Base-by-base conservation (phyloP, 2,113 vertebrate species). In the Circaetus gallicus region DNA sequence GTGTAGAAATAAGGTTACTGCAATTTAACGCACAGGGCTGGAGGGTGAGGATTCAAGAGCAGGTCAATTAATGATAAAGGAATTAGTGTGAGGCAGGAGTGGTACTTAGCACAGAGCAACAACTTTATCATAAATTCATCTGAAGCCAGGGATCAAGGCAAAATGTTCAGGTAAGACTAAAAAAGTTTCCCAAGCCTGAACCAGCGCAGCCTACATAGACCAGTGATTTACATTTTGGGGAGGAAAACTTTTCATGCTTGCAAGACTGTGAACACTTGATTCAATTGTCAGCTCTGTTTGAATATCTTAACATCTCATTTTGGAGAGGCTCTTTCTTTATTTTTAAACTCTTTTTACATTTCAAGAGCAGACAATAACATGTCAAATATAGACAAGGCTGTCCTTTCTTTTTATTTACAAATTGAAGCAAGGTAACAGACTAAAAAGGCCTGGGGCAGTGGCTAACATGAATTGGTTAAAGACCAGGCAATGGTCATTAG, bases 261-360 rank as follows among this genome's bases (percentile, higher is more conserved):
- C 74, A 88, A 52, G 82, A 13, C 15, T 58, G 40, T 14, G 56
- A 94, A 62, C 11, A 2, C 36, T 65, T 89, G 56, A 85, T 93
- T 90, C 25, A 43, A 50, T 89, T 90, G 67, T 90, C 82, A 89
- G 74, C 42, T 94, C 42, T 43, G 20, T 47, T 82, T 86, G 88
- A 72, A 86, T 90, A 95, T 62, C 40, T 96, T 90, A 91, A 42
- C 66, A 72, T 77, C 90, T 94, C 80, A 83, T 92, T 86, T 80
- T 88, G 38, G 71, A 94, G 82, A 90, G n/a, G 62, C 8, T 73
- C 22, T 77, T 50, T 71, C 58, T 89, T 82, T 95, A 85, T 86
- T 95, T 97, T 95, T 70, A 93, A 85, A 65, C 43, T 58, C 40
- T 47, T 82, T 79, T 69, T 50, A 49, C 45, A 91, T 94, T 86